Evolutionary conservation across 2,888 invertebrate genomes (phyloP), one percentile per base, ranked within the genome.

Genomic region (Spisula solida): DNA sequence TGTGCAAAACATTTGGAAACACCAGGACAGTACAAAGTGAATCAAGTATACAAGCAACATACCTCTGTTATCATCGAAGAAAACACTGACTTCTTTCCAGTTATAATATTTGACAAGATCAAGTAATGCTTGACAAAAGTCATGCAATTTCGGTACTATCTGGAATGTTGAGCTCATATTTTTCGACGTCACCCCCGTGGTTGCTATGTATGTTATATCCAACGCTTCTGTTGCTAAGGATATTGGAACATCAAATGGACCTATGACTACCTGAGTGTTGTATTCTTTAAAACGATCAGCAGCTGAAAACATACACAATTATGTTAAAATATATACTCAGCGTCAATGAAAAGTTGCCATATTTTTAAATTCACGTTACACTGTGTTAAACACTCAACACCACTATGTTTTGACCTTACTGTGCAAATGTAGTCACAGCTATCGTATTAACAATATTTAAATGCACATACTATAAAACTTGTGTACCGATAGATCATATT

Each of bases 1-100:
- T n/a, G n/a, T n/a, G n/a, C n/a, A n/a, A n/a, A 47, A 5, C 47
- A 47, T 47, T 47, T 47, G 47, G 6, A 8, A 47, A 47, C 47
- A 47, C 47, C 47, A 47, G 12, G 47, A 12, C 47, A 47, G 12
- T 47, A 47, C 12, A 47, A 47, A n/a, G n/a, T n/a, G 47, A 47
- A 47, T 5, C 47, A 47, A 47, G 6, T 47, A 51, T 1, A 51
- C 16, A 10, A 1, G 51, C 16, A 25, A 70, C 90, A 82, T 91
- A 95, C 95, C 95, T 91, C 85, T 91, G 29, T 94, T 92, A 47
- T 94, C 94, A 85, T 95, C 95, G 88, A 95, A 95, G 86, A 95
- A 95, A 16, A 95, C 91, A 81, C 95, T 95, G 78, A 95, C 93
- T 90, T 94, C 94, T 29, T 92, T 92, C 95, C 95, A 95, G 25